Conservation (phyloP, 2,113 vertebrate genomes). For the Turnix velox region DNA sequence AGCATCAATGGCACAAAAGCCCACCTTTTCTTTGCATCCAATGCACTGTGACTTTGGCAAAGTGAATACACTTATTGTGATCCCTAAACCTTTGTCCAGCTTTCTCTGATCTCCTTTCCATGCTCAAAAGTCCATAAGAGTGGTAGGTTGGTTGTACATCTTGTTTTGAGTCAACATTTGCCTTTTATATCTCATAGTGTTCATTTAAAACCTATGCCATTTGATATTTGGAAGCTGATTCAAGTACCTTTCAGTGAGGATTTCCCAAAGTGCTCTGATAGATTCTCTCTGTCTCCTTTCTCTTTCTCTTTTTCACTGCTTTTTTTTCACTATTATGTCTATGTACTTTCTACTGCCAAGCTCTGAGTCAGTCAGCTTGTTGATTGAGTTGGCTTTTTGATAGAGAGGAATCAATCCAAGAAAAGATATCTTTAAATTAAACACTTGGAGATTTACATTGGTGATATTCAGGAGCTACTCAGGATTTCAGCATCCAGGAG, state of each 20-base stretch:
- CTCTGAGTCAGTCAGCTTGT: neutral
- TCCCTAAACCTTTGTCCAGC: neutral
- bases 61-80: neutral
- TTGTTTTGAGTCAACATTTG: neutral
- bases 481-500: neutral
- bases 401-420: neutral
- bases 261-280: neutral
- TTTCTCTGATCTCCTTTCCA: neutral
- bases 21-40: neutral
- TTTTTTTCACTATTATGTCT: neutral
- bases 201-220: neutral
- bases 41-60: neutral
- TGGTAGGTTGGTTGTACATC: neutral
- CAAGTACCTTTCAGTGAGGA: neutral
- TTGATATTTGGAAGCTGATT: neutral
- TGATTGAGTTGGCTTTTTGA: neutral
- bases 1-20: neutral
- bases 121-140: neutral
- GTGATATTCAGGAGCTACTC: neutral
- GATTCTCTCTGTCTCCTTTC: neutral
- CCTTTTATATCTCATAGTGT: neutral
- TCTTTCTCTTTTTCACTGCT: neutral
- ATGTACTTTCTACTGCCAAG: neutral
- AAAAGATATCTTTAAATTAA: neutral
- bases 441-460: neutral